Base-by-base conservation (phyloP, 2,113 vertebrate genomes). In the Bettongia penicillata region DNA sequence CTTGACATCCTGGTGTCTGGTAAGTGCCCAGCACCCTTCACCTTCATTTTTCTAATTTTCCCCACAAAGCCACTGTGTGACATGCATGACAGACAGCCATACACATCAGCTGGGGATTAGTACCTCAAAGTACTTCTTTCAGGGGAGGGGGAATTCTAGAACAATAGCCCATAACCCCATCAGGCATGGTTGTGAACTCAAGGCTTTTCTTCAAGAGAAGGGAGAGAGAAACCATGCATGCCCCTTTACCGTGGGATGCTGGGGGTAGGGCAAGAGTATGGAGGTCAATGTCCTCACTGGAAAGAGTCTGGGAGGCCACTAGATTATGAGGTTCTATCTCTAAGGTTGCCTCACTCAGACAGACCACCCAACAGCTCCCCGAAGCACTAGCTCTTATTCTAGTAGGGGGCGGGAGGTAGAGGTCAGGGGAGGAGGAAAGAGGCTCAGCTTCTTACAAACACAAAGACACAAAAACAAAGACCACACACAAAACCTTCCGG, bases 391-490 rank as follows among this genome's bases (percentile, higher is more conserved):
- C 92, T 94, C 77, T 49, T 23, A 91, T 89, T 77, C 52, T n/a
- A 26, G 94, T n/a, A 19, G 68, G 68, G 37, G 94, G 51, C 89
- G 55, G 91, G 84, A 94, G 53, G 50, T 92, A 53, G 92, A 96
- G 92, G 95, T 89, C 53, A 92, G 93, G 91, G n/a, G 90, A 91
- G 48, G 31, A 90, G 50, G 68, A 84, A 22, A 51, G n/a, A 55
- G 95, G 92, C 68, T 92, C 91, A 26, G 68, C 95, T 95, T 94
- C 92, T 94, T 48, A 8, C 52, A 31, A 49, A 92, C 92, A 91
- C 96, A 92, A 12, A 7, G 93, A 96, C 61, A 77, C 61, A 94
- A 96, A 94, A 93, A 95, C 96, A 95, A 93, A 94, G 96, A 92
- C 51, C 93, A 92, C 93, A 24, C 95, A 93, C 93, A 84, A 95